Conservation (phyloP, 2,888 invertebrate genomes). For the Platypus cylindrus region DNA sequence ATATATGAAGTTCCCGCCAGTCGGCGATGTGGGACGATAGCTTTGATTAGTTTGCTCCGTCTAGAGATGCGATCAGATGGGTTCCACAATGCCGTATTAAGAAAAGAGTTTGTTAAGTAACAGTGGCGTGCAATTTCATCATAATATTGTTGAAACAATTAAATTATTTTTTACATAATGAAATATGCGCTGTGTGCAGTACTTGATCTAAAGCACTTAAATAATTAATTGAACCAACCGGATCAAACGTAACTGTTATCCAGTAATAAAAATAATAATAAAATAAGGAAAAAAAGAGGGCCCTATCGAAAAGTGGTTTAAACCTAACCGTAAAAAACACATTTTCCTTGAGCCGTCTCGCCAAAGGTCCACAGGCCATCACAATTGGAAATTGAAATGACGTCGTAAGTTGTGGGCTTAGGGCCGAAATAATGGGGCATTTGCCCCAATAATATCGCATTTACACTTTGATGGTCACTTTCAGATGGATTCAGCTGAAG, state of each 20-base stretch:
- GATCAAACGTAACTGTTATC: too few species aligned
- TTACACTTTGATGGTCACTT: constrained; percentile 32
- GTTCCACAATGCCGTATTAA: constrained; percentile 31
- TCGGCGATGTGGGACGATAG: constrained; percentile 28
- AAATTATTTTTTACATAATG: too few species aligned
- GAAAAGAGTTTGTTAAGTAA: constrained; percentile 31
- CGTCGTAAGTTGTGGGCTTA: constrained; percentile 32
- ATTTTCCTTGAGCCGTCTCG: constrained; percentile 14
- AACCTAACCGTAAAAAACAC: constrained; percentile 17
- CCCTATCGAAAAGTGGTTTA: constrained; percentile 15
- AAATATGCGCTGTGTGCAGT: too few species aligned
- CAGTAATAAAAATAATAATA: constrained; percentile 17
- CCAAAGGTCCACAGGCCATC: constrained; percentile 25
- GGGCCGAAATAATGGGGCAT: constrained; percentile 28
- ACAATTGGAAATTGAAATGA: constrained; percentile 37
- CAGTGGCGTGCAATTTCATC: constrained; percentile 14
- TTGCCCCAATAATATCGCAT: constrained; percentile 32
- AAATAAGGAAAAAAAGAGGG: constrained; percentile 13
- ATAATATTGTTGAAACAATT: too few species aligned
- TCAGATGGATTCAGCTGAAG: constrained; percentile 22
- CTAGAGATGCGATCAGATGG: constrained; percentile 27
- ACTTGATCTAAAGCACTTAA: too few species aligned
- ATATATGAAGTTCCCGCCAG: constrained; percentile 21
- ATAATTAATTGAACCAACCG: too few species aligned
- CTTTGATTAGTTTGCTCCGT: constrained; percentile 28